Conservation (phyloP, 2,888 invertebrate species). For the Morpho achilles region DNA sequence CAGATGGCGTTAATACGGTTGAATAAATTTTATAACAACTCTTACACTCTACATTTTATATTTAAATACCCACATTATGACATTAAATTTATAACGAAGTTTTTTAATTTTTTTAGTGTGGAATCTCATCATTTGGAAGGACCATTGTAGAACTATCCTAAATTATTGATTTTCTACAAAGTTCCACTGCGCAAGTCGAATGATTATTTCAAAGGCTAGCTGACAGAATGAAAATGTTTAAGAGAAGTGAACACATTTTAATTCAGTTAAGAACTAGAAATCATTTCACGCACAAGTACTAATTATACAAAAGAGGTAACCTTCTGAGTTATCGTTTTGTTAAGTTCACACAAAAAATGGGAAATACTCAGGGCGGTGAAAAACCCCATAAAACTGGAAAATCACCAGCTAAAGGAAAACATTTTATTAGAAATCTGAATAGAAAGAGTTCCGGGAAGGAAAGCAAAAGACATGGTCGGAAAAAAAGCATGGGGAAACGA, state of each 20-base stretch:
- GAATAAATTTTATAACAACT: neutral
- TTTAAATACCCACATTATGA: no score
- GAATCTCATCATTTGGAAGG: neutral
- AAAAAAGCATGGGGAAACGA: constrained; percentile 61
- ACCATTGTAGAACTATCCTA: constrained; percentile 3
- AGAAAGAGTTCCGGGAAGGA: constrained; percentile 63
- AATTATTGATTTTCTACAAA: constrained; percentile 19
- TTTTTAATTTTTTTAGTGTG: neutral
- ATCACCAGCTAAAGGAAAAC: constrained; percentile 78
- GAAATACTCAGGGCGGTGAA: constrained; percentile 74
- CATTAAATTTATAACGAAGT: neutral
- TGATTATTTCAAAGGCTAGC: constrained; percentile 8
- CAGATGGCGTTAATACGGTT: neutral
- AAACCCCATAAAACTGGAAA: constrained; percentile 74
- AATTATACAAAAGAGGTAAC: neutral
- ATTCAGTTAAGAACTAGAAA: neutral
- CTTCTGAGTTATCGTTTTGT: constrained; percentile 5
- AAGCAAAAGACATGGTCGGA: constrained; percentile 63
- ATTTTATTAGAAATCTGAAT: constrained; percentile 74
- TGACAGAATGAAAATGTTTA: constrained; percentile 10
- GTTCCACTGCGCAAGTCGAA: constrained; percentile 19
- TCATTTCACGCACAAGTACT: constrained; percentile 3
- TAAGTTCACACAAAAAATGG: constrained; percentile 55
- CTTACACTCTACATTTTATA: neutral
- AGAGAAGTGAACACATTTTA: constrained; percentile 6